phyloP scores from a whole-genome alignment of 2,888 invertebrate genomes.

The Catocala sponsa region DNA sequence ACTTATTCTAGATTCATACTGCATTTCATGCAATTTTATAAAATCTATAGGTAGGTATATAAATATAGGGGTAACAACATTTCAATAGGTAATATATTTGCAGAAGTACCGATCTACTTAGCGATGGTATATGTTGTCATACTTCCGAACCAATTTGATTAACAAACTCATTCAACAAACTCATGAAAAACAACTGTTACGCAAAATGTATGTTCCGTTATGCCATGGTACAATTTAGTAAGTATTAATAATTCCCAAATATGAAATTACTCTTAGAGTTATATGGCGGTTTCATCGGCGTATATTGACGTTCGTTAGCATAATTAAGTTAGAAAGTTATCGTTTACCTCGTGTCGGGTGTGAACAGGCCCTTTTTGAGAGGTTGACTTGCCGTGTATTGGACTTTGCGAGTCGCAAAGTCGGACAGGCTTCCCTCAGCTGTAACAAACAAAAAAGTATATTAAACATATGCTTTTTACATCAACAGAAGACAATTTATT shows the following conservation, averaged over 20 bases:
- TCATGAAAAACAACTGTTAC: conserved; percentile 32
- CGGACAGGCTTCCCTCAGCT: conserved; percentile 97
- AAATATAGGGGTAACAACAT: too few relatives aligned
- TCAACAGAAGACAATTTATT: neutral
- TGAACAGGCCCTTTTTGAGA: conserved; percentile 92
- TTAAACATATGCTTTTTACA: conserved; percentile 19
- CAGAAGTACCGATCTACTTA: too few relatives aligned
- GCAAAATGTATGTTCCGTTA: conserved; percentile 23
- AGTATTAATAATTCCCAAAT: conserved; percentile 19
- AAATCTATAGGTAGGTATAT: too few relatives aligned
- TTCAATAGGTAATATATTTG: too few relatives aligned
- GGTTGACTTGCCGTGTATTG: conserved; percentile 92
- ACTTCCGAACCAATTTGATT: conserved; percentile 4
- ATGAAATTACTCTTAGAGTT: conserved; percentile 15
- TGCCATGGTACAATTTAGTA: conserved; percentile 24
- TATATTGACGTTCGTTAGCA: conserved; percentile 29
- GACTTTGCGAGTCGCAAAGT: conserved; percentile 93
- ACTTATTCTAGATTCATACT: too few relatives aligned
- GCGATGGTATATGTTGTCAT: too few relatives aligned
- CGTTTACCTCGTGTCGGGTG: conserved; percentile 89
- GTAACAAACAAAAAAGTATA: conserved; percentile 79
- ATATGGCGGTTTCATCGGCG: conserved; percentile 21
- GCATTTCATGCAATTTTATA: too few relatives aligned
- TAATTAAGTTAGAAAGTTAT: conserved; percentile 47
- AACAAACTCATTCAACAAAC: conserved; percentile 7